These are phyloP conservation scores for Monomorium pharaonis DNA, from an alignment of 1,140 invertebrate genomes.

Conservation along the genomic window DNA sequence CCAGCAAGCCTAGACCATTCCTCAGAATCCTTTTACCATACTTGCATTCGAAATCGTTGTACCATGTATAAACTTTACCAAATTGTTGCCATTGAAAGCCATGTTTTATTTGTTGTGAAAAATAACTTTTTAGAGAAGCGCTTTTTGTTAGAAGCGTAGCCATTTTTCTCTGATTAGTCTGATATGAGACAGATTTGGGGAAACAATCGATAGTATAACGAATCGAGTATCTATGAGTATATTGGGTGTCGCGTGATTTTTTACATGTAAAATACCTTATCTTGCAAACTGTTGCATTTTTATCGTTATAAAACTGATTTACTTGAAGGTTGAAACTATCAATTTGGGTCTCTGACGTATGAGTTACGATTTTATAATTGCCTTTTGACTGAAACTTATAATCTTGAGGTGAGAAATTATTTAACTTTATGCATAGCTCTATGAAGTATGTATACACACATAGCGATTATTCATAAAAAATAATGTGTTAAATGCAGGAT, in stretches of 20 bases:
- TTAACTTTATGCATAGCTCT: too few relatives aligned
- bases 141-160: constrained; percentile 6
- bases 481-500: too few relatives aligned
- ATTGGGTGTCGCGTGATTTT: not conserved
- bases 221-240: not conserved
- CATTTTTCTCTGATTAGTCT: constrained; percentile 5
- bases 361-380: not conserved
- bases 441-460: too few relatives aligned
- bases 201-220: constrained; percentile 11
- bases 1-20: not conserved
- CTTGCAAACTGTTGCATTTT: not conserved
- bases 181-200: not conserved
- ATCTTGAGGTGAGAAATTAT: not conserved
- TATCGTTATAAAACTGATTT: not conserved
- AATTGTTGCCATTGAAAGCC: not conserved
- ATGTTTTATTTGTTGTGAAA: not conserved
- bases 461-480: too few relatives aligned
- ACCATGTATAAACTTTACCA: not conserved
- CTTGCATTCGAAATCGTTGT: not conserved
- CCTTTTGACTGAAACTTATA: not conserved
- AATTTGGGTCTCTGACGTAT: not conserved
- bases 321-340: not conserved
- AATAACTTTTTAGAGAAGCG: too few relatives aligned
- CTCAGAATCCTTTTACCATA: not conserved
- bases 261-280: not conserved